Conservation (phyloP, 2,797 vertebrate genomes). For the Lophotriccus pileatus region DNA sequence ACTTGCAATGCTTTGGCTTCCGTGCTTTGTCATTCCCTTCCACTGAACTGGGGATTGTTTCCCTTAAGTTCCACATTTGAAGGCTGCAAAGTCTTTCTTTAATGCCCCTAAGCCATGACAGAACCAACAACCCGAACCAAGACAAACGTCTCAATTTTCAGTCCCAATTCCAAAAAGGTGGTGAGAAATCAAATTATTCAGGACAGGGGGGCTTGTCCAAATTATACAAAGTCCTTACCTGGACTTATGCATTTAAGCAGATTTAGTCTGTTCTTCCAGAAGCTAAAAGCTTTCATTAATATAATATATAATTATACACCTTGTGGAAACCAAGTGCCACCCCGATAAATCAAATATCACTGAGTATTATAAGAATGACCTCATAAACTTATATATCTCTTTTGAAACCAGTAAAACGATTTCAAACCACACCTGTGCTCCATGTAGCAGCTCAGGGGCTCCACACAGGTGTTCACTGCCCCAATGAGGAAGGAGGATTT, state of each 20-base stretch:
- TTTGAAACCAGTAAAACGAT: too few relatives aligned
- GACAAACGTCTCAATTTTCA: neutral
- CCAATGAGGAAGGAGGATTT: constrained; percentile 85
- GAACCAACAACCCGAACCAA: neutral
- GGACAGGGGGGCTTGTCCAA: neutral
- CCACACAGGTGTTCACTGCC: constrained; percentile 86
- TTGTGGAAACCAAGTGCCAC: neutral
- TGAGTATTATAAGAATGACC: too few relatives aligned
- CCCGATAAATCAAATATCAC: neutral
- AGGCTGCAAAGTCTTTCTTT: neutral
- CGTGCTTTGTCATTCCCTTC: neutral
- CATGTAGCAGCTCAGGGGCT: constrained; percentile 90
- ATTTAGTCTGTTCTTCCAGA: neutral
- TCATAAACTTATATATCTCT: too few relatives aligned
- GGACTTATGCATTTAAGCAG: neutral
- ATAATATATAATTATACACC: neutral
- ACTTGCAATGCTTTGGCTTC: neutral
- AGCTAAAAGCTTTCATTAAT: neutral
- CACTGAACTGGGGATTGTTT: neutral
- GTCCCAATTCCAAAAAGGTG: neutral
- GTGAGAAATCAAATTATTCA: neutral
- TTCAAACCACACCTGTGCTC: constrained; percentile 84
- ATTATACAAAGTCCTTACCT: neutral
- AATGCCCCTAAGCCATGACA: neutral
- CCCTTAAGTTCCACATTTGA: neutral